These are phyloP conservation scores for Dynastes hyllus DNA, from an alignment of 2,888 invertebrate genomes.

Conservation along the genomic window DNA sequence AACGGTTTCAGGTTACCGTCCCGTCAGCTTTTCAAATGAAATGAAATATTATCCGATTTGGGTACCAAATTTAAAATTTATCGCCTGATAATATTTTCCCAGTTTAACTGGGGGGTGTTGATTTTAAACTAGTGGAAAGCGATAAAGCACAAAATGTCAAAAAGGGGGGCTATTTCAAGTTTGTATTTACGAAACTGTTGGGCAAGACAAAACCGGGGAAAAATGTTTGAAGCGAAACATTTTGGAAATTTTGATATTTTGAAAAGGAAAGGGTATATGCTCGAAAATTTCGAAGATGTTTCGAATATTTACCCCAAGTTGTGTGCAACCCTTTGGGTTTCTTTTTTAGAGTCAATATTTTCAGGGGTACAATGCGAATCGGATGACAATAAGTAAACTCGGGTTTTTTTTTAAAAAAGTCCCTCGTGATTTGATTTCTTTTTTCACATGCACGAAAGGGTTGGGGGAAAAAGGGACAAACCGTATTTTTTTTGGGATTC, in stretches of 20 bases:
- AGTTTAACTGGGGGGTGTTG: neutral
- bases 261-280: too few relatives aligned
- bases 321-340: slow-evolving; percentile 28
- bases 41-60: slow-evolving; percentile 27
- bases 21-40: slow-evolving; percentile 14
- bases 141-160: neutral
- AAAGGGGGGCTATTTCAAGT: neutral
- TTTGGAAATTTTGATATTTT: slow-evolving; percentile 32
- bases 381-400: slow-evolving; percentile 42
- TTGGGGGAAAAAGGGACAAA: too few relatives aligned
- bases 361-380: slow-evolving; percentile 16
- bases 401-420: too few relatives aligned
- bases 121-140: neutral
- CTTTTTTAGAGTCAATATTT: slow-evolving; percentile 46
- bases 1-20: slow-evolving; percentile 4
- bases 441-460: slow-evolving; percentile 35
- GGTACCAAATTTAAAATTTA: slow-evolving; percentile 19
- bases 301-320: slow-evolving; percentile 14
- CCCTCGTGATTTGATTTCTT: slow-evolving; percentile 37
- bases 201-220: neutral
- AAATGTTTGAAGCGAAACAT: slow-evolving; percentile 15
- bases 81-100: neutral
- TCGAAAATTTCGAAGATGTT: slow-evolving; percentile 12
- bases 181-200: neutral
- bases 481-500: slow-evolving; percentile 12